Evolutionary conservation across 2,797 vertebrate genomes (phyloP), one percentile per base, ranked within the genome.

Genomic region (Gallinago nigripennis): DNA sequence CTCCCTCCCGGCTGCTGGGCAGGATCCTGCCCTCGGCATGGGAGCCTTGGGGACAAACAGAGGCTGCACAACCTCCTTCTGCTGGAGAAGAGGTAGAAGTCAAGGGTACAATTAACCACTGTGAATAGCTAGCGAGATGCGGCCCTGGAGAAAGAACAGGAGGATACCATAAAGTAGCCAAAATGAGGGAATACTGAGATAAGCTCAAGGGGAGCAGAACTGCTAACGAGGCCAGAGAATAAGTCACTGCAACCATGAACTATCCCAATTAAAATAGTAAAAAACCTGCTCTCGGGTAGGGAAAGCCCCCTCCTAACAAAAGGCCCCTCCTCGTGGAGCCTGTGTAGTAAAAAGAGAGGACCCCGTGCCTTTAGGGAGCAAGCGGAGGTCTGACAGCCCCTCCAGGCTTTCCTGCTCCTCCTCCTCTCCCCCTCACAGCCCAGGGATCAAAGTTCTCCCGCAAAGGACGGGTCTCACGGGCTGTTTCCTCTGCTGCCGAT

Each of bases 401-500:
- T 95, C 85, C 77, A 90, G 91, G 94, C 94, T 41, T 93, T 95
- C 93, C 72, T 66, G 95, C 95, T 95, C 91, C 96, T 61, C 96
- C 89, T 92, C 86, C 80, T 96, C 87, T 92, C 64, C 30, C 58
- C 30, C 94, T 96, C 25, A 23, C 86, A 65, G 82, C 95, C 45
- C 78, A 76, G 86, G 94, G 96, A 97, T 91, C 96, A 92, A 91
- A 96, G 96, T 56, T 85, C 92, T 48, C 93, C 95, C 60, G 66
- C 92, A 92, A 97, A 96, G 78, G 96, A 87, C 96, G 92, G 21
- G 71, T 96, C 97, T 96, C 96, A 94, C 60, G 97, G 97, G 92
- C 97, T 85, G 96, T 96, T 97, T 97, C 96, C 97, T 95, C 94
- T 77, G 96, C 97, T 94, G 96, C 96, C 94, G 65, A 75, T 92